Conservation (phyloP, 2,797 vertebrate genomes). For the Lacerta bilineata region DNA sequence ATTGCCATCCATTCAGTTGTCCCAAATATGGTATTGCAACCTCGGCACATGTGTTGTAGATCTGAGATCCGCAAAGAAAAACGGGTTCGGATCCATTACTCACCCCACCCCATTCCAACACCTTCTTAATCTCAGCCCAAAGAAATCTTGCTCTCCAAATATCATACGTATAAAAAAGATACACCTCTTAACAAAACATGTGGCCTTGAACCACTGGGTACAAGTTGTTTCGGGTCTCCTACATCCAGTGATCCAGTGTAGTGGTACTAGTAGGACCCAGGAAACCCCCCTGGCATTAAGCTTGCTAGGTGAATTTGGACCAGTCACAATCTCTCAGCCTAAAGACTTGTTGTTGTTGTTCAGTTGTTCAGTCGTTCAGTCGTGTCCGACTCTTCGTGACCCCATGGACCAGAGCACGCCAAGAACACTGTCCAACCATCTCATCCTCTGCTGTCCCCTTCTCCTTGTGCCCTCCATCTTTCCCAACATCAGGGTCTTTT, state of each 20-base stretch:
- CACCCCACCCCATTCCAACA: not conserved
- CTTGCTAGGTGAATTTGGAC: not conserved
- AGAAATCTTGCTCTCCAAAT: not conserved
- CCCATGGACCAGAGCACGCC: too few species aligned
- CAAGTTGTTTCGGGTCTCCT: not conserved
- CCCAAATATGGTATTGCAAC: not conserved
- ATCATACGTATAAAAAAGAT: not conserved
- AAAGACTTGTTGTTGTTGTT: too few species aligned
- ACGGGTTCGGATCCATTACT: too few species aligned
- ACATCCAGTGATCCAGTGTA: not conserved
- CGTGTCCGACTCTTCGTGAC: too few species aligned
- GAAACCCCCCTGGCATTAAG: not conserved
- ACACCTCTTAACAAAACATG: not conserved
- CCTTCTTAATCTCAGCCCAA: not conserved
- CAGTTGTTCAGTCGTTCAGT: too few species aligned
- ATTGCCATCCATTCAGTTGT: not conserved
- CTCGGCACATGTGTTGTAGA: not conserved
- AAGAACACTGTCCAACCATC: too few species aligned
- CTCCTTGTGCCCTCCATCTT: too few species aligned
- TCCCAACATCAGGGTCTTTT: too few species aligned
- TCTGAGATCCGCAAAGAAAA: not conserved
- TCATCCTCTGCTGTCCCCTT: too few species aligned
- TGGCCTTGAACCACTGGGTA: not conserved
- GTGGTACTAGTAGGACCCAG: not conserved
- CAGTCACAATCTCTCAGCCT: too few species aligned